Evolutionary conservation across 2,113 vertebrate genomes (phyloP).

Genomic region (Anhinga rufa): DNA sequence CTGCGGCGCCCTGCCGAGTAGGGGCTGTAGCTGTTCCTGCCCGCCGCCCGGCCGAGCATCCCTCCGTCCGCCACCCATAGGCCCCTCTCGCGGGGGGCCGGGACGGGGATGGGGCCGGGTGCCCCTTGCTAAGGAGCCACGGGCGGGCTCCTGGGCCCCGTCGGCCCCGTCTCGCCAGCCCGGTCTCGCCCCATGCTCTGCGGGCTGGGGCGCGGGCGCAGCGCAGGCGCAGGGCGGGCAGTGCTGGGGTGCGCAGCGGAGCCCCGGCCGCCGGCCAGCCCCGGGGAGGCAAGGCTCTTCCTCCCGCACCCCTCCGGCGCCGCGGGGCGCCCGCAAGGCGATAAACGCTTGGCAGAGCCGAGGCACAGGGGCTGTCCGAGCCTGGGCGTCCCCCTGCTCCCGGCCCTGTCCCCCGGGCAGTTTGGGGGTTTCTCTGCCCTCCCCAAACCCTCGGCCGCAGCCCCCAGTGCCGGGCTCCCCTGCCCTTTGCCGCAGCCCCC

Average conservation of each 20-base stretch:
- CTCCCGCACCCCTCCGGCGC: not conserved
- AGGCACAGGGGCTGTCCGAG: not conserved
- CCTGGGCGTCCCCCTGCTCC: rapidly evolving
- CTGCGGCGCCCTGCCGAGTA: slow-evolving; percentile 62
- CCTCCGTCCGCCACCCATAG: not conserved
- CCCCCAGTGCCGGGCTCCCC: rapidly evolving
- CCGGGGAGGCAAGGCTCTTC: not conserved
- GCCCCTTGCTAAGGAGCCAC: not conserved
- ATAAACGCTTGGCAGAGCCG: not conserved
- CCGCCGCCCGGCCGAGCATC: slow-evolving; percentile 43
- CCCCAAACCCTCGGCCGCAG: not conserved
- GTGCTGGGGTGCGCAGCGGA: not conserved
- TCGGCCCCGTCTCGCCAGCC: not conserved
- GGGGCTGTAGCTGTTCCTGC: slow-evolving; percentile 80
- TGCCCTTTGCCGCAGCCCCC: not conserved
- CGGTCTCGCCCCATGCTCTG: not conserved
- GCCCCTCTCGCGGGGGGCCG: not conserved
- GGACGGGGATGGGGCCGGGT: not conserved
- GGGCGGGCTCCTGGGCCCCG: not conserved
- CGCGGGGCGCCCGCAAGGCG: not conserved
- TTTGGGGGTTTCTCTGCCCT: not conserved
- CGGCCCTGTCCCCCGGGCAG: not conserved
- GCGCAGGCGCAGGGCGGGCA: slow-evolving; percentile 30
- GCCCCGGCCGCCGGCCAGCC: not conserved
- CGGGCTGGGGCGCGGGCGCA: not conserved